Evolutionary conservation across 1,140 invertebrate genomes (phyloP).

Genomic region (Drosophila kohkoa): DNA sequence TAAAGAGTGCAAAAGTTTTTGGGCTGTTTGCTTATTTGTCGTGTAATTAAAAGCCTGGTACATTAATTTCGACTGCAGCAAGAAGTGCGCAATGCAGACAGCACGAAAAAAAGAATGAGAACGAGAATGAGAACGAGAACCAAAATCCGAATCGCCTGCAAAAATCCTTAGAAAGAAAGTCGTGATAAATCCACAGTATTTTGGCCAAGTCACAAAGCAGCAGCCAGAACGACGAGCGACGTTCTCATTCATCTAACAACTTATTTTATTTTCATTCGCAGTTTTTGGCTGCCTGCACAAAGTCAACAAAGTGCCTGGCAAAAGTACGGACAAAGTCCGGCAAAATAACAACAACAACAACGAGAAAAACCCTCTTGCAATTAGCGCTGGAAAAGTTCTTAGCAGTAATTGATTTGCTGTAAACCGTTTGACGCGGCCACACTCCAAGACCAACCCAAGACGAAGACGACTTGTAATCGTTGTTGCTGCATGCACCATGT

Average conservation of each 20-base stretch:
- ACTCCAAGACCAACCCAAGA: background rate
- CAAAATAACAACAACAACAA: background rate
- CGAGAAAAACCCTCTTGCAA: constrained; percentile 62
- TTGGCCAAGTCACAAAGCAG: constrained; percentile 45
- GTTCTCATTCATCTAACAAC: constrained; percentile 67
- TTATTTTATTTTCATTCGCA: constrained; percentile 73
- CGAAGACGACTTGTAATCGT: background rate
- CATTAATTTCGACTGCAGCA: constrained; percentile 76
- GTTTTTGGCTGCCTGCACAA: constrained; percentile 71
- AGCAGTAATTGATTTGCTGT: constrained; percentile 80
- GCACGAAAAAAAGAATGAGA: background rate
- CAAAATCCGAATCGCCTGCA: constrained; percentile 4
- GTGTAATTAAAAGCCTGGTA: constrained; percentile 79
- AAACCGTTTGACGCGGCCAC: constrained; percentile 73
- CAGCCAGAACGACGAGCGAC: constrained; percentile 21
- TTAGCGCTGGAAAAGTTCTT: constrained; percentile 78
- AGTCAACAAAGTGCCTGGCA: constrained; percentile 68
- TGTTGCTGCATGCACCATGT: background rate
- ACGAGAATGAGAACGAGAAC: background rate
- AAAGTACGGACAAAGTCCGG: constrained; percentile 37
- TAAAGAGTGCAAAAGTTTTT: constrained; percentile 57
- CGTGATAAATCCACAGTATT: constrained; percentile 72
- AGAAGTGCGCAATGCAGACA: constrained; percentile 74
- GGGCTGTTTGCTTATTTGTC: constrained; percentile 76
- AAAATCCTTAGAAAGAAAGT: constrained; percentile 73